These are phyloP conservation scores for Psittacus erithacus DNA, from an alignment of 2,113 vertebrate species.

Conservation along the genomic window DNA sequence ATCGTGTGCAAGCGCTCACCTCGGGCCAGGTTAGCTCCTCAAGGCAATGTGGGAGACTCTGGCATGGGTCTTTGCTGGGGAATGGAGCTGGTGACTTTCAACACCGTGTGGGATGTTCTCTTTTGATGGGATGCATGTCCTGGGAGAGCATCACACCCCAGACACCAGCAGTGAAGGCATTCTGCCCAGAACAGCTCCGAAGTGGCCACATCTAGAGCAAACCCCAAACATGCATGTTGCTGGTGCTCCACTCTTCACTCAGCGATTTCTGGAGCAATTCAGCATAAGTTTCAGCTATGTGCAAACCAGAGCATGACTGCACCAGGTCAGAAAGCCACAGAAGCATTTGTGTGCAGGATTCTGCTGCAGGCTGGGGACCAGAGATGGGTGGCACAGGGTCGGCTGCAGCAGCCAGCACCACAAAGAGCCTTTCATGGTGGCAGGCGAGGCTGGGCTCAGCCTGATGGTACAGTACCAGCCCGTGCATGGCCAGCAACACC, in stretches of 20 bases:
- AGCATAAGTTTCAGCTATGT: background rate
- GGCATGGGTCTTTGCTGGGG: rapidly evolving
- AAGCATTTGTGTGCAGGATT: background rate
- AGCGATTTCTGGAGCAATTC: background rate
- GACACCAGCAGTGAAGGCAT: background rate
- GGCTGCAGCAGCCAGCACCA: background rate
- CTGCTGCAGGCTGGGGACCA: rapidly evolving
- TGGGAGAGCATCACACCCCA: background rate
- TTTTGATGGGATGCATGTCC: rapidly evolving
- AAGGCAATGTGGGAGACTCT: background rate
- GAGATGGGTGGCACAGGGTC: background rate
- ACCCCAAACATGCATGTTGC: rapidly evolving
- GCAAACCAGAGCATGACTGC: background rate
- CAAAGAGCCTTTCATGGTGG: constrained; percentile 13
- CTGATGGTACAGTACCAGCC: background rate
- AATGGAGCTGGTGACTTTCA: background rate
- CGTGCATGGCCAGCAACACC: background rate
- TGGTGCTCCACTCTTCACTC: background rate
- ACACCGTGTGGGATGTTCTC: rapidly evolving
- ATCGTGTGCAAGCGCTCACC: rapidly evolving
- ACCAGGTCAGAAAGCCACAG: background rate
- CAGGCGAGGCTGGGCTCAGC: background rate
- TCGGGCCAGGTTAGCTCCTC: background rate
- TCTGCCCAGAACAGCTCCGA: background rate
- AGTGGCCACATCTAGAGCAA: background rate